These are phyloP conservation scores for Ochropacha duplaris DNA, from an alignment of 2,888 invertebrate species.

Conservation along the genomic window DNA sequence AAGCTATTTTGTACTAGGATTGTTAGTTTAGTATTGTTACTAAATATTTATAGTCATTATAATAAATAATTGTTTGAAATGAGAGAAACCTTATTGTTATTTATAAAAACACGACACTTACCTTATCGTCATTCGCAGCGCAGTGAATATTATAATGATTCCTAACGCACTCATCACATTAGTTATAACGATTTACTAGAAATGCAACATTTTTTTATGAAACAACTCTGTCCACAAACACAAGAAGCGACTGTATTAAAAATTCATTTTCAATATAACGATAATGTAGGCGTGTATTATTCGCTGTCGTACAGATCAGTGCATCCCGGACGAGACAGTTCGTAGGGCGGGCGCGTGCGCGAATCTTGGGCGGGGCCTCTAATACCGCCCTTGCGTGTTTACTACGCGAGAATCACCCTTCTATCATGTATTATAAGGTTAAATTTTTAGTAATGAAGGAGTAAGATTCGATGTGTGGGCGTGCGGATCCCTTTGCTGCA, in stretches of 20 bases:
- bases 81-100: background rate
- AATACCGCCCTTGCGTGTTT: constrained; percentile 49
- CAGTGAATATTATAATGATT: too few relatives aligned
- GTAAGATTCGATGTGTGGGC: constrained; percentile 52
- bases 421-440: constrained; percentile 13
- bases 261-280: constrained; percentile 75
- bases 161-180: too few relatives aligned
- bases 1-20: background rate
- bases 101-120: background rate
- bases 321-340: constrained; percentile 22
- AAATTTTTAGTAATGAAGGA: constrained; percentile 11
- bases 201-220: constrained; percentile 11
- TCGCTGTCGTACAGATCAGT: constrained; percentile 49
- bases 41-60: background rate
- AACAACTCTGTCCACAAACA: constrained; percentile 43
- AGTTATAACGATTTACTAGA: background rate
- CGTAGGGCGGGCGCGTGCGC: constrained; percentile 68
- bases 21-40: background rate
- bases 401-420: constrained; percentile 28
- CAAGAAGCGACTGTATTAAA: constrained; percentile 64
- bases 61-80: background rate
- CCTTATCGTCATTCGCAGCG: background rate
- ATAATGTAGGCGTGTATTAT: constrained; percentile 80
- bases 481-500: constrained; percentile 57
- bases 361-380: constrained; percentile 60